Evolutionary conservation across 2,113 vertebrate species (phyloP), one percentile per base, ranked within the genome.

Genomic region (Podarcis muralis): DNA sequence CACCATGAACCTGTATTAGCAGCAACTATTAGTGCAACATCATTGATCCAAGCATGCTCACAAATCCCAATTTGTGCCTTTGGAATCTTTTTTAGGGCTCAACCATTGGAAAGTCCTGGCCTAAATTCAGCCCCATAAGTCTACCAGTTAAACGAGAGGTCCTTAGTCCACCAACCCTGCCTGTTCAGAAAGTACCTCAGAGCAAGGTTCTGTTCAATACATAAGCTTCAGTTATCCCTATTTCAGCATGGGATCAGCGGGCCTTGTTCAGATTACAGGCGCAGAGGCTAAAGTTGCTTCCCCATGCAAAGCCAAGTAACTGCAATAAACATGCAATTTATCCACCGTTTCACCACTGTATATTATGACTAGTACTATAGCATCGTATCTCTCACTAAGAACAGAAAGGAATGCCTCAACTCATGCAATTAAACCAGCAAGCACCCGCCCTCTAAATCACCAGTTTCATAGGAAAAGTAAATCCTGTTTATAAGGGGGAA

Each of bases 371-470:
- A 94, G 86, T 88, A 74, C 59, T 92, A 20, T 79, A 75, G 20
- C 35, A 84, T 32, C 72, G 81, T 15, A 57, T 66, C 83, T 9
- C 69, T 90, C 62, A 69, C 15, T n/a, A 57, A 83, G 74, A 89
- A 95, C 37, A 85, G 40, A 89, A 94, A 86, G 62, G 77, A 83
- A 37, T 35, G 92, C 6, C 43, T 57, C 87, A 89, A 81, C 1
- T 90, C 43, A 72, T 43, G 1, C 76, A 91, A 93, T 81, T 93
- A 92, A 91, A 87, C 77, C 71, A 89, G 32, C 92, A 87, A 85
- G 90, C 84, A 77, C 3, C 48, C 90, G 22, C 37, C 66, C 35
- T 84, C 25, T 84, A 81, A 89, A 65, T 1, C 23, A n/a, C 37
- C 89, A 65, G n/a, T 77, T 82, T 91, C 11, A 71, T 71, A 83